These are phyloP conservation scores for Pleuronectes platessa DNA, from an alignment of 2,113 vertebrate genomes.

Conservation along the genomic window DNA sequence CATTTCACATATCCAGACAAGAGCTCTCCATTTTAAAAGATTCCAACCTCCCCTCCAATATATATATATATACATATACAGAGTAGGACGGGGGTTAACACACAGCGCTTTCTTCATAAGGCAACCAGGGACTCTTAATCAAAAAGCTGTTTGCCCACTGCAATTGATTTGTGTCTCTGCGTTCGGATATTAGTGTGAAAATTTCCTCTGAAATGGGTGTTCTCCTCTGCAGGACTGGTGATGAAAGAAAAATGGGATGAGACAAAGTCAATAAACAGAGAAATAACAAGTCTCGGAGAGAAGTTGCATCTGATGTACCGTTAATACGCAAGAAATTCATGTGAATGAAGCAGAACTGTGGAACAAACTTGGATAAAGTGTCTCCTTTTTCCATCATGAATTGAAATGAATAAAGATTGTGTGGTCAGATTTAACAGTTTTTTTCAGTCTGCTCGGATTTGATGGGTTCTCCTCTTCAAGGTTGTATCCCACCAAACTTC, in stretches of 20 bases:
- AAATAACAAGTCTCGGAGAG: neutral
- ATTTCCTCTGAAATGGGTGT: conserved; percentile 22
- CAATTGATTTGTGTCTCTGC: conserved; percentile 62
- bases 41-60: conserved; percentile 34
- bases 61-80: neutral
- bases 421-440: neutral
- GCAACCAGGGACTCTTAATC: conserved; percentile 59
- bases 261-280: conserved; percentile 13
- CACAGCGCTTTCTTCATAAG: conserved; percentile 59
- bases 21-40: conserved; percentile 33
- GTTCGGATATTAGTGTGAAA: conserved; percentile 49
- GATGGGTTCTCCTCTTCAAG: neutral
- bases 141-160: conserved; percentile 61
- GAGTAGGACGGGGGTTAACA: conserved; percentile 1
- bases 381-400: neutral
- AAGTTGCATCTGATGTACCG: neutral
- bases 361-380: neutral
- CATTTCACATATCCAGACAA: conserved; percentile 20
- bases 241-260: conserved; percentile 31
- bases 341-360: neutral
- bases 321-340: neutral
- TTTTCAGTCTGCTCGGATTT: too few species aligned
- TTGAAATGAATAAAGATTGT: neutral
- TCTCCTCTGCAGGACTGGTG: conserved; percentile 9
- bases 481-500: neutral